Conservation (phyloP, 2,113 vertebrate genomes). For the Rhineura floridana region DNA sequence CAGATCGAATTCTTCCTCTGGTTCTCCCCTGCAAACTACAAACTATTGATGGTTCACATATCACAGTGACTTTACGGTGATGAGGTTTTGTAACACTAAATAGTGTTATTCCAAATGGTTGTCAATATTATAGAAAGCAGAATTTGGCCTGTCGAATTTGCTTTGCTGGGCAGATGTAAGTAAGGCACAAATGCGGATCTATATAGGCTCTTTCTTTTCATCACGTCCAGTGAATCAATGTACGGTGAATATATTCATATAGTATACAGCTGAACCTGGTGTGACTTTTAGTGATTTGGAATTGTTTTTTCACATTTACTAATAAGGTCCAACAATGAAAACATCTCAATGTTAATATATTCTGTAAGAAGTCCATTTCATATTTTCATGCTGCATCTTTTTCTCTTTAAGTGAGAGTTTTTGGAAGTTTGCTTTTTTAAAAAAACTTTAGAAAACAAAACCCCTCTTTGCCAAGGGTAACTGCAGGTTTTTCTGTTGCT, state of each 20-base stretch:
- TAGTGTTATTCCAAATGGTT: neutral
- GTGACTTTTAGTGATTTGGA: neutral
- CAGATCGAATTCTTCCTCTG: neutral
- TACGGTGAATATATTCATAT: neutral
- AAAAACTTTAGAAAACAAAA: neutral
- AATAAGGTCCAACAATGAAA: neutral
- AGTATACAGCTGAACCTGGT: too few species aligned
- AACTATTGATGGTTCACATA: constrained; percentile 4
- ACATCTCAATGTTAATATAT: too few species aligned
- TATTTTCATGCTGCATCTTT: neutral
- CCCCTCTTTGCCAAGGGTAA: neutral
- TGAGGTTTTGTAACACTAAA: neutral
- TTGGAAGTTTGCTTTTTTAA: neutral
- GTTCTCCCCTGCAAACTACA: neutral
- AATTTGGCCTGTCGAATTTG: constrained; percentile 9
- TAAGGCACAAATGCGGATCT: constrained; percentile 29
- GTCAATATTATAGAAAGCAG: neutral
- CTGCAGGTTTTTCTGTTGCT: too few species aligned
- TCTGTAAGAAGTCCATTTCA: neutral
- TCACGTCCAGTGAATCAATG: constrained; percentile 5
- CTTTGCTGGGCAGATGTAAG: constrained; percentile 26
- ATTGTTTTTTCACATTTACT: neutral
- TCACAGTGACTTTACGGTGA: neutral
- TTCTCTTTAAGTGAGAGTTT: neutral
- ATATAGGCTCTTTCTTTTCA: neutral